Evolutionary conservation across 2,797 vertebrate genomes (phyloP), one percentile per base, ranked within the genome.

Genomic region (Lutjanus argentimaculatus): DNA sequence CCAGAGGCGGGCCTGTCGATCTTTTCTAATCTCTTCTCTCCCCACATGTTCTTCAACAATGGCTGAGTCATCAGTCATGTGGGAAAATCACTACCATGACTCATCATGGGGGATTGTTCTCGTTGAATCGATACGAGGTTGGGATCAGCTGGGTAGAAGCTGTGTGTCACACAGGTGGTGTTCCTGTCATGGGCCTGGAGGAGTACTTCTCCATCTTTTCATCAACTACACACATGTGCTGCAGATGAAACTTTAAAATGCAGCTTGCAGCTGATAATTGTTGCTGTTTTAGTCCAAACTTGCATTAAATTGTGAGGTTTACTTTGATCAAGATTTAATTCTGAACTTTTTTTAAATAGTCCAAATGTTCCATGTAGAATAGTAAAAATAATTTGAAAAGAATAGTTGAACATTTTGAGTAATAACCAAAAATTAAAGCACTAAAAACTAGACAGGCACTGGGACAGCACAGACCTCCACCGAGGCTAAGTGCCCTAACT

Each of bases 1-100:
- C 57, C 62, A 76, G 16, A 58, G 46, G 46, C 52, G 11, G 57
- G 9, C 3, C 13, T 40, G 15, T 51, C 17, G 0, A n/a, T 43
- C 40, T 30, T 71, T 8, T 21, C 15, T 13, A 16, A 59, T 52
- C 36, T 57, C 21, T 52, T 36, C 21, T 48, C 10, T 67, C 40
- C 30, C 13, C 30, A 43, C 40, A 46, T 12, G 2, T 65, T 71
- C 48, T 63, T 21, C 7, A 49, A 21, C n/a, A 46, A 48, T 17
- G 25, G 51, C 53, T 71, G 36, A 67, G 52, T 58, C 46, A 68
- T 73, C 48, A 25, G 6, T 40, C 21, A 17, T 62, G 46, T 58
- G 12, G 58, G 40, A 64, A 61, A 72, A 64, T 75, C 65, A 25
- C 9, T n/a, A 67, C 21, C 15, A 13, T 64, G 46, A 30, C 62